These are phyloP conservation scores for Anarhynchus alexandrinus DNA, from an alignment of 2,113 vertebrate species.

Conservation along the genomic window DNA sequence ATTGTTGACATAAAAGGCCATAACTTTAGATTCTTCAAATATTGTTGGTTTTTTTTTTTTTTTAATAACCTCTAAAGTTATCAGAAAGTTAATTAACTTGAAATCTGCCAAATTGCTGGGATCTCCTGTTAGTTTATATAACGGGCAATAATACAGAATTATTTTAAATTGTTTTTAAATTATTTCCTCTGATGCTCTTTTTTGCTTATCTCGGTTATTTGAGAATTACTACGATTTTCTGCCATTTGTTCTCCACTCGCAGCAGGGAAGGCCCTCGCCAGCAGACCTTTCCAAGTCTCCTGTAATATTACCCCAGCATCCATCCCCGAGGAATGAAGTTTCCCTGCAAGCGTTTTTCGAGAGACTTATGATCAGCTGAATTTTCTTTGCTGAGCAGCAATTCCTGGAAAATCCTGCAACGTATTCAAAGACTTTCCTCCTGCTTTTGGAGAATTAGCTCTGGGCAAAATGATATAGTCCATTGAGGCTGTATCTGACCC, in stretches of 20 bases:
- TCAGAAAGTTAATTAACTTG: neutral
- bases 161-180: neutral
- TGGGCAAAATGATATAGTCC: constrained; percentile 23
- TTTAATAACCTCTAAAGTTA: neutral
- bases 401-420: constrained; percentile 57
- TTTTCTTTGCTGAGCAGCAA: constrained; percentile 48
- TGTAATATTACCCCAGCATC: neutral
- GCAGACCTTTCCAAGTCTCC: neutral
- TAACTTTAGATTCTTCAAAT: neutral
- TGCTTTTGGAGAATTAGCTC: constrained; percentile 51
- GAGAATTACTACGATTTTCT: neutral
- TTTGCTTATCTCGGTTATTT: neutral
- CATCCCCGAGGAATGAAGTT: neutral
- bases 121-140: neutral
- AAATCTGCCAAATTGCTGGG: neutral
- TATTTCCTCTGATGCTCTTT: neutral
- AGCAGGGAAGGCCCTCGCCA: neutral
- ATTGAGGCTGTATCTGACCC: constrained; percentile 40
- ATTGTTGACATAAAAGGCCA: neutral
- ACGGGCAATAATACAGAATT: neutral
- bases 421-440: constrained; percentile 23
- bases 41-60: neutral
- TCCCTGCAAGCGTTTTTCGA: neutral
- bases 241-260: neutral
- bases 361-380: constrained; percentile 18